Evolutionary conservation across 2,113 vertebrate species (phyloP), one percentile per base, ranked within the genome.

Genomic region (Tetrao urogallus): DNA sequence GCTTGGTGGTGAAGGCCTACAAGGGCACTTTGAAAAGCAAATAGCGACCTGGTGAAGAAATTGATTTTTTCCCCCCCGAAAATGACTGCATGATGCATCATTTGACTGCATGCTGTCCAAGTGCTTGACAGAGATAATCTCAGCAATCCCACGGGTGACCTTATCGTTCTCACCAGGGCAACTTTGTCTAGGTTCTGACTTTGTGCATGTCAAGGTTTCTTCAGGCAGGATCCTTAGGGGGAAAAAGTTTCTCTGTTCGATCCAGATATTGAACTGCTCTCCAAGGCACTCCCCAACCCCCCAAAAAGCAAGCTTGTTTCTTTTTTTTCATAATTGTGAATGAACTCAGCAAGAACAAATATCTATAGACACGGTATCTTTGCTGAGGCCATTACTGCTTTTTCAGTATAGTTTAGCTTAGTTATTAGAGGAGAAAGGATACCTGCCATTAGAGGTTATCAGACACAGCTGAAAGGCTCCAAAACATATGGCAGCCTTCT

Each of bases 11-110:
- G 97, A 98, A 98, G 97, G 97, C 98, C 98, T 98, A 98, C 98
- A 99, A 98, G 98, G 98, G 98, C 98, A 99, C 98, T 99, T 98
- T 99, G 98, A 99, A 98, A 99, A 99, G 98, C 98, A 98, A 99
- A 98, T 98, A 99, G 98, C 97, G 97, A 98, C 98, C 98, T 98
- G 98, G 98, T 98, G 97, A 98, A 98, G 98, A 98, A 99, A 99
- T 98, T 98, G 98, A 98, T 98, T 98, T 98, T 98, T 88, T 89
- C 74, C 96, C 97, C 98, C 98, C 98, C 92, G 98, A 98, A 98
- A 98, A 98, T 98, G 98, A 98, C 98, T 98, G 98, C 98, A 98
- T 98, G 98, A 98, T 98, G 98, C 98, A 98, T 98, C 98, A 98
- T 98, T 98, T 98, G 98, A 99, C 98, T 98, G 98, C 98, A 97